Evolutionary conservation across 2,797 vertebrate genomes (phyloP).

Genomic region (Catostomus latipinnis): DNA sequence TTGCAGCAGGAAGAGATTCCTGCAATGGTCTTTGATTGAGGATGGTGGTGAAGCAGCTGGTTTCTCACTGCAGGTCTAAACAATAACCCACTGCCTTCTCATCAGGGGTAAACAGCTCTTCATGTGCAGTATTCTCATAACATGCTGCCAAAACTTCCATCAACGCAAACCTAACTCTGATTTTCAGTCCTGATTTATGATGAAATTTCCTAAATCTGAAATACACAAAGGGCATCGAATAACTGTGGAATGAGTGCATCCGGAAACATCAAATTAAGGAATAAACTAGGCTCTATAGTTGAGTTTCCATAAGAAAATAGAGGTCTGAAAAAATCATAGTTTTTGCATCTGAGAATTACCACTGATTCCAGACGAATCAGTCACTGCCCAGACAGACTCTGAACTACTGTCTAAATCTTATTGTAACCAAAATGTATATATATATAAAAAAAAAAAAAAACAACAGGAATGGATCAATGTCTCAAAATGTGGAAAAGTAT

Average conservation of each 20-base stretch:
- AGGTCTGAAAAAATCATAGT: too few species aligned
- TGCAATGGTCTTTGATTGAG: constrained; percentile 27
- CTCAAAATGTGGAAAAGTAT: neutral
- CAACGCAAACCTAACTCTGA: constrained; percentile 40
- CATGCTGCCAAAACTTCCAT: constrained; percentile 71
- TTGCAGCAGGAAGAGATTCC: constrained; percentile 8
- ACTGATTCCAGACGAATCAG: neutral
- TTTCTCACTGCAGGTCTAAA: constrained; percentile 35
- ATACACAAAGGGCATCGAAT: constrained; percentile 15
- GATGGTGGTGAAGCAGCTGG: constrained; percentile 2
- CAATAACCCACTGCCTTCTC: constrained; percentile 29
- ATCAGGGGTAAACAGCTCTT: constrained; percentile 36
- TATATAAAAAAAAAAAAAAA: neutral
- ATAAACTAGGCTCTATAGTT: neutral
- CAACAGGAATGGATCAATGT: neutral
- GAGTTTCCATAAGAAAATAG: neutral
- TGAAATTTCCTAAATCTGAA: constrained; percentile 44
- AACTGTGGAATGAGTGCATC: neutral
- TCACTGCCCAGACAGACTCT: neutral
- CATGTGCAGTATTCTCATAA: constrained; percentile 27
- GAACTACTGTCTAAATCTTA: neutral
- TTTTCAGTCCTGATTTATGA: constrained; percentile 39
- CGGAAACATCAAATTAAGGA: neutral
- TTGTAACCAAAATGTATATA: neutral
- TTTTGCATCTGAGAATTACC: neutral